Base-by-base conservation (phyloP, 1,140 invertebrate genomes). In the Gryllus bimaculatus region DNA sequence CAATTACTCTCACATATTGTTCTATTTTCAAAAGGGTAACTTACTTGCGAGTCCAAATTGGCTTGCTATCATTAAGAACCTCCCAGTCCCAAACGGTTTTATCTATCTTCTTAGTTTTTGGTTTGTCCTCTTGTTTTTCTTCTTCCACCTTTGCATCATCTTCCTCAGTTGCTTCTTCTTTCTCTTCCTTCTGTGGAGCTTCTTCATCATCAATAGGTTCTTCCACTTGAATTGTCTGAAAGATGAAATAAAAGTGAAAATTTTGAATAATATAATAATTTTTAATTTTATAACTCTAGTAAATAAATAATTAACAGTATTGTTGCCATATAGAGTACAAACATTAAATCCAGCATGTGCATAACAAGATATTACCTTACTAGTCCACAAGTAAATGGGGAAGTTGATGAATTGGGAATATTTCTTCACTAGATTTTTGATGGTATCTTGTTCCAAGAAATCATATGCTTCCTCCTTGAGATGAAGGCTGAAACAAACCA, bases 361-460 rank as follows among this genome's bases (percentile, higher is more conserved):
- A 39, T 2, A 39, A 7, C 54, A 66, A 66, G 3, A 18, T 66
- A 66, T 66, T 84, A 89, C 89, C 84, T 95, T 98, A 85, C 95
- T 97, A 73, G 93, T 90, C 98, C 98, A 99, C 83, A 99, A 85
- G 85, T 96, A 96, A 83, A 99, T 99, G 21, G 96, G 95, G 89
- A 99, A 99, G 86, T 99, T 99, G 83, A 99, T 99, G 86, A 99
- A 99, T 88, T 99, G 98, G 1, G 96, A 98, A 86, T 99, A 99
- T 87, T 99, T 99, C 85, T 95, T 95, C 47, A 99, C 93, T 8
- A 99, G 87, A 81, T 93, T 92, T 82, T 92, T 93, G 20, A 99
- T 90, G 7, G 96, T 98, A 82, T 96, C 93, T 78, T 94, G 89
- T 86, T 99, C 96, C 80, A 99, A 86, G 88, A 95, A 99, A 86